Conservation (phyloP, 2,888 invertebrate genomes). For the Rutpela maculata region DNA sequence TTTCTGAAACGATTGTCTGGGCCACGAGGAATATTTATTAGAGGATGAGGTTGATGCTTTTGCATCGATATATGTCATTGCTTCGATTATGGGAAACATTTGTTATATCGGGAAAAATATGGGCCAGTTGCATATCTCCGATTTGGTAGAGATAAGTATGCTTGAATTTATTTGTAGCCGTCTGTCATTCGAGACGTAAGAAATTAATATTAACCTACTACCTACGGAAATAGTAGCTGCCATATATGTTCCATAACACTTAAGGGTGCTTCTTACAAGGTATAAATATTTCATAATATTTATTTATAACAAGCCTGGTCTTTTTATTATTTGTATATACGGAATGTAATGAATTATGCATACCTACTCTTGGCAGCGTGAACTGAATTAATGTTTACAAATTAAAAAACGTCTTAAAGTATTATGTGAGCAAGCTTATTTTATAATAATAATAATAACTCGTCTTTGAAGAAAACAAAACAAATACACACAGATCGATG, state of each 20-base stretch:
- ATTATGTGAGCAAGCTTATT: too few relatives aligned
- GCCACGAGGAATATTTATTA: conserved; percentile 36
- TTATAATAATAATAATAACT: too few relatives aligned
- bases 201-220: conserved; percentile 2
- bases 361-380: too few relatives aligned
- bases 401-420: too few relatives aligned
- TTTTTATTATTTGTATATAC: too few relatives aligned
- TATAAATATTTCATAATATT: neutral
- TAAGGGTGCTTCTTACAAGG: neutral
- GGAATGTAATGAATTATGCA: too few relatives aligned
- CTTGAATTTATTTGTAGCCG: conserved; percentile 13
- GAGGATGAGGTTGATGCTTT: conserved; percentile 34
- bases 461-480: too few relatives aligned
- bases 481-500: too few relatives aligned
- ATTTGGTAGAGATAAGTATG: conserved; percentile 24
- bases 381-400: too few relatives aligned
- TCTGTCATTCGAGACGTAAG: conserved; percentile 1
- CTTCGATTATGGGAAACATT: conserved; percentile 24
- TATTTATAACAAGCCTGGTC: neutral
- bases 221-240: neutral
- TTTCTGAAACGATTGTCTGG: conserved; percentile 40
- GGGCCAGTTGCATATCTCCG: conserved; percentile 34
- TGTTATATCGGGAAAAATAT: conserved; percentile 36
- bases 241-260: neutral
- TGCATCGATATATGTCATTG: conserved; percentile 40